These are phyloP conservation scores for Stegostoma tigrinum DNA, from an alignment of 2,113 vertebrate species.

Conservation along the genomic window DNA sequence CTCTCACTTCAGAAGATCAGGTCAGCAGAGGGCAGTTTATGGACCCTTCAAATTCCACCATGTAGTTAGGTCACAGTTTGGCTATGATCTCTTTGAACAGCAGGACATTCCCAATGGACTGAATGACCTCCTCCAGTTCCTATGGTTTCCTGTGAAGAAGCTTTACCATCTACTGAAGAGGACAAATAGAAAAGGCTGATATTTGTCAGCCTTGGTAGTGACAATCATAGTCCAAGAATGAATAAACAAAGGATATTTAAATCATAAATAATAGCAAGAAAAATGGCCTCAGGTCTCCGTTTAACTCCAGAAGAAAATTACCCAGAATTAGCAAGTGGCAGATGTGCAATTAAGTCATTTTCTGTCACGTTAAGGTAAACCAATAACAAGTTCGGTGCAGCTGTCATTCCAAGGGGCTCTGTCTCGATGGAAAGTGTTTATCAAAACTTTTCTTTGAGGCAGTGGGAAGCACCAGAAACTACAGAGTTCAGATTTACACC, in stretches of 20 bases:
- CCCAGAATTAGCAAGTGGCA: neutral
- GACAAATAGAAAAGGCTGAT: neutral
- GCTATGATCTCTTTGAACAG: too few relatives aligned
- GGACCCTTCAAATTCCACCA: too few relatives aligned
- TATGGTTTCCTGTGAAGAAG: too few relatives aligned
- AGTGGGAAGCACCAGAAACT: neutral
- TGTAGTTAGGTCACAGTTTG: too few relatives aligned
- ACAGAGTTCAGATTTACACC: neutral
- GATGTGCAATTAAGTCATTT: slow-evolving; percentile 7
- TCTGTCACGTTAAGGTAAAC: neutral
- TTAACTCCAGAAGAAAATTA: neutral
- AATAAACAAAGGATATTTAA: neutral
- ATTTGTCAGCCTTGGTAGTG: neutral
- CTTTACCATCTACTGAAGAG: too few relatives aligned
- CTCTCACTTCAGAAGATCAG: too few relatives aligned
- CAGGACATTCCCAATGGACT: too few relatives aligned
- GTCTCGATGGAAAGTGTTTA: neutral
- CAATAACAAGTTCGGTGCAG: neutral
- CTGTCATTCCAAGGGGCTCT: neutral
- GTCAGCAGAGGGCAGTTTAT: too few relatives aligned
- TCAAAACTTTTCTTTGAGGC: neutral
- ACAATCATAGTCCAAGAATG: neutral
- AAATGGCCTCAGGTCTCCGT: neutral
- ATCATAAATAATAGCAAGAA: neutral
- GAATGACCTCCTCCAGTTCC: too few relatives aligned